Conservation (phyloP, 2,888 invertebrate genomes). For the Notodonta dromedarius region DNA sequence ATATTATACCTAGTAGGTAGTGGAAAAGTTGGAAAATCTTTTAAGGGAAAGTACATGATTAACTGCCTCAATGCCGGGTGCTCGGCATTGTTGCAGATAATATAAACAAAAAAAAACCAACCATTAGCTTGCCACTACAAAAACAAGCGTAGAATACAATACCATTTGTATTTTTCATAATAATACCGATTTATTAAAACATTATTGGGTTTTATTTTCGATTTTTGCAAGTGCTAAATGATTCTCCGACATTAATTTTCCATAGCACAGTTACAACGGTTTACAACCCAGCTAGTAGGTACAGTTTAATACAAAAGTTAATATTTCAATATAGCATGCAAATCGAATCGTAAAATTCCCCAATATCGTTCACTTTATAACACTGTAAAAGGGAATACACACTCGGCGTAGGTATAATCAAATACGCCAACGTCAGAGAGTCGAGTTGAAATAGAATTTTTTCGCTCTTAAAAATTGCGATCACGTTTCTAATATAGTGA, state of each 20-base stretch:
- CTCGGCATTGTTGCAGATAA: too few relatives aligned
- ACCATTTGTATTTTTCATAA: too few relatives aligned
- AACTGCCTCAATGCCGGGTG: too few relatives aligned
- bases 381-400: slow-evolving; percentile 74
- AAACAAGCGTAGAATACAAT: too few relatives aligned
- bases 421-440: slow-evolving; percentile 73
- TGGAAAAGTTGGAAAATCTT: too few relatives aligned
- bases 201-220: too few relatives aligned
- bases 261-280: not conserved
- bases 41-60: too few relatives aligned
- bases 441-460: slow-evolving; percentile 79
- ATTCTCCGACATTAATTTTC: not conserved
- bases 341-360: slow-evolving; percentile 70
- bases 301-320: slow-evolving; percentile 60
- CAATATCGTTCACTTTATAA: slow-evolving; percentile 77
- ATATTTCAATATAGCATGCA: slow-evolving; percentile 75
- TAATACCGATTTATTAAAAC: too few relatives aligned
- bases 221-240: not conserved
- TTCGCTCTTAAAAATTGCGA: slow-evolving; percentile 84
- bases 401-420: slow-evolving; percentile 70
- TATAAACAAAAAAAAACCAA: too few relatives aligned
- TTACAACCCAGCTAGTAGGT: slow-evolving; percentile 3
- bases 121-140: too few relatives aligned
- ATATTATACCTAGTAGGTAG: too few relatives aligned
- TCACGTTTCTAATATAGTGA: slow-evolving; percentile 85